Conservation (phyloP, 2,113 vertebrate genomes). For the Perca schrenkii region DNA sequence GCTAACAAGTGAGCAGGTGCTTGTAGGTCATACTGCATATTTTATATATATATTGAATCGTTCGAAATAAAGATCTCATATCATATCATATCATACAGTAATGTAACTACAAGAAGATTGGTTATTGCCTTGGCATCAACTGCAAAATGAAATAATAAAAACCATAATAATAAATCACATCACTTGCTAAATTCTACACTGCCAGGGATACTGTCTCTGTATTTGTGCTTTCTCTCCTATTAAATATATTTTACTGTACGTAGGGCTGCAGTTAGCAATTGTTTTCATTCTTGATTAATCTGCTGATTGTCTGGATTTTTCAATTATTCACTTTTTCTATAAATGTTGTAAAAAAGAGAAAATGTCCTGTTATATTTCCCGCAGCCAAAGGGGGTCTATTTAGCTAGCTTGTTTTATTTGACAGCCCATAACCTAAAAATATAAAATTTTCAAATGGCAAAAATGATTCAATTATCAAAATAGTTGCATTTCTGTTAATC, state of each 20-base stretch:
- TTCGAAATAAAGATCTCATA: no score
- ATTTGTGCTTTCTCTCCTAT: background rate
- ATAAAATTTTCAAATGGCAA: no score
- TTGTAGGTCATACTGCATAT: background rate
- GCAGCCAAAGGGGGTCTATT: background rate
- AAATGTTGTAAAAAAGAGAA: background rate
- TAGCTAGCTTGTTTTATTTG: no score
- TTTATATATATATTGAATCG: no score
- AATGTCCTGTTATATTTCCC: background rate
- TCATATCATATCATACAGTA: no score
- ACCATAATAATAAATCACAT: background rate
- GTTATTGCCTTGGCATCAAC: slow-evolving; percentile 7
- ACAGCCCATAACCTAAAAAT: no score
- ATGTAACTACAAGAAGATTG: background rate
- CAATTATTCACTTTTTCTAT: background rate
- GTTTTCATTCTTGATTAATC: background rate
- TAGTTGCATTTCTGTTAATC: no score
- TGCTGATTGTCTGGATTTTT: background rate
- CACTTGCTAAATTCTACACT: background rate
- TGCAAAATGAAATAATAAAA: slow-evolving; percentile 12
- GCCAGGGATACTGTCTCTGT: background rate
- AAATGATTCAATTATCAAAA: no score
- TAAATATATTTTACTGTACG: background rate
- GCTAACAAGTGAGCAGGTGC: slow-evolving; percentile 7
- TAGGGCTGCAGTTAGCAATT: background rate